These are phyloP conservation scores for Pollenia labialis DNA, from an alignment of 2,888 invertebrate species.

Conservation along the genomic window DNA sequence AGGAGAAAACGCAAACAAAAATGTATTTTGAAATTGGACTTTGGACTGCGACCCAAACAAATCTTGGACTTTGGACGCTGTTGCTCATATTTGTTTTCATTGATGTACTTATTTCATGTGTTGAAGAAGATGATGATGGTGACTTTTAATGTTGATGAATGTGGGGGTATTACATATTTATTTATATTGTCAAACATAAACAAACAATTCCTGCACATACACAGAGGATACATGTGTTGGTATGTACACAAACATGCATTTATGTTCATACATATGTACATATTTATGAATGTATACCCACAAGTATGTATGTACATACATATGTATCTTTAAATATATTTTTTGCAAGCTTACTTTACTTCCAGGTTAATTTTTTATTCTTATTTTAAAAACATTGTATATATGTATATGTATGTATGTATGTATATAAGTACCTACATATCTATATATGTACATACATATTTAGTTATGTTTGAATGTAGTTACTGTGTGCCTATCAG, in stretches of 20 bases:
- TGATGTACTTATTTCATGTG: constrained; percentile 35
- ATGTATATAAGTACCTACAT: neutral
- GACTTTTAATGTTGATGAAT: constrained; percentile 51
- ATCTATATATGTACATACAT: neutral
- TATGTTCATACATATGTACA: neutral
- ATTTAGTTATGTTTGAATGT: constrained; percentile 11
- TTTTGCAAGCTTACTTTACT: too few species aligned
- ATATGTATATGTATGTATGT: neutral
- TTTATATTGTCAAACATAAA: neutral
- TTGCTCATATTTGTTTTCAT: constrained; percentile 68
- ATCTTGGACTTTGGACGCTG: constrained; percentile 80
- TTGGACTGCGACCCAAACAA: constrained; percentile 81
- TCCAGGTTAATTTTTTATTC: too few species aligned
- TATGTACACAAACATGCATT: neutral
- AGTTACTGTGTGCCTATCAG: neutral
- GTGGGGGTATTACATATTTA: constrained; percentile 5
- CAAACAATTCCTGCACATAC: neutral
- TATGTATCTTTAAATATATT: neutral
- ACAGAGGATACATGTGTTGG: neutral
- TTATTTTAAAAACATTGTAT: too few species aligned
- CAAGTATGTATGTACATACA: neutral
- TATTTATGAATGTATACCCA: neutral
- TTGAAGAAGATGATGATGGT: constrained; percentile 52
- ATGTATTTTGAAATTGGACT: constrained; percentile 82
- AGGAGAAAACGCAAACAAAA: constrained; percentile 50